phyloP scores from a whole-genome alignment of 1,140 invertebrate genomes.

The Pseudobourletiella spinata region DNA sequence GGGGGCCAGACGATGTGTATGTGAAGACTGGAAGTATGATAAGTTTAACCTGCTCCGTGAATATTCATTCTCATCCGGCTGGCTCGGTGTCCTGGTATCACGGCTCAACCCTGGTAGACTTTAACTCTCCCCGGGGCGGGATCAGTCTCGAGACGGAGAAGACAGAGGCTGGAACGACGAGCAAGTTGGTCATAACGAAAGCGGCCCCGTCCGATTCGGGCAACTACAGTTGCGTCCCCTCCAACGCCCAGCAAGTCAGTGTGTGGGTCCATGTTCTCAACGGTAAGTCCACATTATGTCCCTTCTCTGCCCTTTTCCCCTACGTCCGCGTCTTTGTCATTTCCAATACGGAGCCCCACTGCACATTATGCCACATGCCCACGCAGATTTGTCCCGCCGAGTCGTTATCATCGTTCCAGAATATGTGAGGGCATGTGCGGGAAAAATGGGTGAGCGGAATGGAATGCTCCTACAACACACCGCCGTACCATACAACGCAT shows the following conservation, averaged over 20 bases:
- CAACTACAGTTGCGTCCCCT: constrained; percentile 71
- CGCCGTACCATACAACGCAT: too few relatives aligned
- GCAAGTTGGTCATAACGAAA: constrained; percentile 76
- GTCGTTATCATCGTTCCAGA: too few relatives aligned
- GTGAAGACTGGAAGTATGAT: constrained; percentile 85
- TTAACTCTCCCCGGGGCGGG: constrained; percentile 71
- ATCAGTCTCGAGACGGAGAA: constrained; percentile 86
- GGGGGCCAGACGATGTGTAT: constrained; percentile 74
- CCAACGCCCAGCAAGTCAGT: constrained; percentile 75
- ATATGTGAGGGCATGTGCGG: too few relatives aligned
- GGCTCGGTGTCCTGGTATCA: constrained; percentile 72
- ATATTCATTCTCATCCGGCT: constrained; percentile 72
- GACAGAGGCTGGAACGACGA: constrained; percentile 75
- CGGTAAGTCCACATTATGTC: too few relatives aligned
- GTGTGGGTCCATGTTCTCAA: constrained; percentile 82
- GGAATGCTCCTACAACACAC: too few relatives aligned
- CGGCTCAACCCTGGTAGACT: constrained; percentile 66
- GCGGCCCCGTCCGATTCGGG: constrained; percentile 71
- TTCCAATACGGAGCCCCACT: too few relatives aligned
- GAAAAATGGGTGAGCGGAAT: too few relatives aligned
- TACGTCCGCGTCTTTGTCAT: too few relatives aligned
- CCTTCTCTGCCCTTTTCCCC: too few relatives aligned
- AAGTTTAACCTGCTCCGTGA: constrained; percentile 76
- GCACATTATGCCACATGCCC: too few relatives aligned
- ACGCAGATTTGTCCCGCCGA: too few relatives aligned